Evolutionary conservation across 2,888 invertebrate genomes (phyloP).

Genomic region (Napeogenes sylphis): DNA sequence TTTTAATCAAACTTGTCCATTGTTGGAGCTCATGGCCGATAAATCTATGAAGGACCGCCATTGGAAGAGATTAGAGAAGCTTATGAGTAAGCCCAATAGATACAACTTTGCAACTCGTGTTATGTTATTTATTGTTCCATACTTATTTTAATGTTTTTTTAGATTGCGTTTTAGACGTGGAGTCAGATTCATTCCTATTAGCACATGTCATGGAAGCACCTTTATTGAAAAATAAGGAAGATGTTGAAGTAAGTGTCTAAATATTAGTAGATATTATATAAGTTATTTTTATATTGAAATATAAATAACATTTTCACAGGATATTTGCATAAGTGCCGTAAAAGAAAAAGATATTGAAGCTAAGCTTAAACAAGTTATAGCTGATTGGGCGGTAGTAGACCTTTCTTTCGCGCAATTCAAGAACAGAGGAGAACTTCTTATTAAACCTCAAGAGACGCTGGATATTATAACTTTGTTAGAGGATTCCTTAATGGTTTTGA

Average conservation of each 20-base stretch:
- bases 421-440: constrained; percentile 86
- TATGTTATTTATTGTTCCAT: too few species aligned
- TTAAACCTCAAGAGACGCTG: constrained; percentile 85
- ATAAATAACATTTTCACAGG: constrained; percentile 62
- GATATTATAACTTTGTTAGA: constrained; percentile 88
- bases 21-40: constrained; percentile 92
- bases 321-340: constrained; percentile 92
- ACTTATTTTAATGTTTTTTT: constrained; percentile 5
- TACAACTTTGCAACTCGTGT: too few species aligned
- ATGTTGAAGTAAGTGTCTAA: constrained; percentile 82
- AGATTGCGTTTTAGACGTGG: constrained; percentile 85
- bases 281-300: neutral
- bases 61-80: constrained; percentile 80
- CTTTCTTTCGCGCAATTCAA: constrained; percentile 86
- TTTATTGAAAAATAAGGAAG: constrained; percentile 87
- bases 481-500: constrained; percentile 91
- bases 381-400: constrained; percentile 88
- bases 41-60: constrained; percentile 90
- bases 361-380: constrained; percentile 87
- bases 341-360: constrained; percentile 95
- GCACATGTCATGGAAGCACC: constrained; percentile 91
- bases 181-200: constrained; percentile 87
- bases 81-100: constrained; percentile 55
- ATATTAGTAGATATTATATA: neutral
- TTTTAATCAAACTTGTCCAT: constrained; percentile 91